Percentiles rank a stretch among this genome's conserved stretches.
Conservation (phyloP, 2,888 invertebrate species). For the Cosmopolites sordidus region DNA sequence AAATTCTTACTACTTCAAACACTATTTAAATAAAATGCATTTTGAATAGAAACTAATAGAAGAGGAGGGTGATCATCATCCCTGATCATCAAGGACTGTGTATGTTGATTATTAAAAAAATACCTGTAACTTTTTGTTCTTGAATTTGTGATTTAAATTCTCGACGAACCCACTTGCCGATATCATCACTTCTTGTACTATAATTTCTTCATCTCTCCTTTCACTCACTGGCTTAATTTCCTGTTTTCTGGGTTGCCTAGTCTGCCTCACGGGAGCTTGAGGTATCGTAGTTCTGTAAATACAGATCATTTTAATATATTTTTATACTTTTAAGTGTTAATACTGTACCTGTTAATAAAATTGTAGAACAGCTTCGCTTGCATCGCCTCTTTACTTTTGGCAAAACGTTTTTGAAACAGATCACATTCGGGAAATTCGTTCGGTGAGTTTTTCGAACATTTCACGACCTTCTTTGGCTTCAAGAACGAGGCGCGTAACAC, state of each 20-base stretch:
- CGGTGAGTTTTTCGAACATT: constrained; percentile 8
- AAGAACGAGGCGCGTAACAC: constrained; percentile 39
- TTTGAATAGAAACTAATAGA: no score
- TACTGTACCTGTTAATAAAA: constrained; percentile 35
- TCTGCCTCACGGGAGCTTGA: constrained; percentile 43
- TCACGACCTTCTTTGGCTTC: constrained; percentile 23
- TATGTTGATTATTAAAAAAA: no score
- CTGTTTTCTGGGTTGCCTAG: constrained; percentile 46
- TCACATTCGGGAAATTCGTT: constrained; percentile 13
- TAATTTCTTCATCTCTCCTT: constrained; percentile 44
- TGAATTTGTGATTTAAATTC: constrained; percentile 26
- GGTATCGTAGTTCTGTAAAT: constrained; percentile 38
- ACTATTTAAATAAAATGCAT: no score
- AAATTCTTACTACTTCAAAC: no score
- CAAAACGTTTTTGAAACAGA: constrained; percentile 35
- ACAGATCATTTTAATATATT: no score
- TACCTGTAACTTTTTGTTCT: constrained; percentile 21
- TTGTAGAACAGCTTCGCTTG: constrained; percentile 41
- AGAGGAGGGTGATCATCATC: no score
- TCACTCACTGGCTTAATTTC: constrained; percentile 43
- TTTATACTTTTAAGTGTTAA: no score
- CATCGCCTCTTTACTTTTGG: constrained; percentile 40
- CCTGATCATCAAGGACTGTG: no score
- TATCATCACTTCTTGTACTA: constrained; percentile 45
- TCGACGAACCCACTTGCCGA: constrained; percentile 43